phyloP scores from a whole-genome alignment of 1,140 invertebrate genomes.

The Agraylea sexmaculata region DNA sequence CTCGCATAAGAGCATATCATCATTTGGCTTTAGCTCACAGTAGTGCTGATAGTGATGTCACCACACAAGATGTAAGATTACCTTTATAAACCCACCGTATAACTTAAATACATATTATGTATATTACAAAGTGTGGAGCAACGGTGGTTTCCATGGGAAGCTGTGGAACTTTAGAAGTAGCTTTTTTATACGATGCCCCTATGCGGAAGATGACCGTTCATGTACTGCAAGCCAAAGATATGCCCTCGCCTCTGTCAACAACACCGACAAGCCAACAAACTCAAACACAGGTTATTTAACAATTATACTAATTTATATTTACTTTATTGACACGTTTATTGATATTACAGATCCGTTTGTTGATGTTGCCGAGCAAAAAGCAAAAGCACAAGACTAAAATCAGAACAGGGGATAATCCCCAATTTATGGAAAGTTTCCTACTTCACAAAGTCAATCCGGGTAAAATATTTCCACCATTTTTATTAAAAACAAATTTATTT shows the following conservation, averaged over 20 bases:
- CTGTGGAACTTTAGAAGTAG: conserved; percentile 54
- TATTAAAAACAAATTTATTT: neutral
- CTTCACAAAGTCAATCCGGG: conserved; percentile 83
- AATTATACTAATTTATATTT: conserved; percentile 4
- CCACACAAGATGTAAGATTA: conserved; percentile 36
- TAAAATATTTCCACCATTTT: conserved; percentile 24
- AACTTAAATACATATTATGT: neutral
- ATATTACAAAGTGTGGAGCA: neutral
- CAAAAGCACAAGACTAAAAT: conserved; percentile 90
- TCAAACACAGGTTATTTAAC: conserved; percentile 55
- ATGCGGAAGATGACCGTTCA: conserved; percentile 83
- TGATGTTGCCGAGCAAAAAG: conserved; percentile 81
- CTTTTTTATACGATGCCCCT: conserved; percentile 77
- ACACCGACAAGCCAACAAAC: conserved; percentile 61
- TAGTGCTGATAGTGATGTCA: conserved; percentile 38
- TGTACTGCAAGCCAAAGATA: conserved; percentile 72
- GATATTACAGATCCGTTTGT: conserved; percentile 56
- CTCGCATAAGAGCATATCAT: conserved; percentile 31
- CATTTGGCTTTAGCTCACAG: conserved; percentile 37
- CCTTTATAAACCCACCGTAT: neutral
- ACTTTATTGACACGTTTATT: conserved; percentile 4
- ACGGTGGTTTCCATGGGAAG: conserved; percentile 3
- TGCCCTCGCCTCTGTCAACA: no score
- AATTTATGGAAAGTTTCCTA: conserved; percentile 86
- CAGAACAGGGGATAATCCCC: conserved; percentile 73